Percentiles rank a stretch among this genome's conserved stretches.
These are phyloP conservation scores for Meriones unguiculatus DNA, from an alignment of 2,113 vertebrate species.

Conservation along the genomic window DNA sequence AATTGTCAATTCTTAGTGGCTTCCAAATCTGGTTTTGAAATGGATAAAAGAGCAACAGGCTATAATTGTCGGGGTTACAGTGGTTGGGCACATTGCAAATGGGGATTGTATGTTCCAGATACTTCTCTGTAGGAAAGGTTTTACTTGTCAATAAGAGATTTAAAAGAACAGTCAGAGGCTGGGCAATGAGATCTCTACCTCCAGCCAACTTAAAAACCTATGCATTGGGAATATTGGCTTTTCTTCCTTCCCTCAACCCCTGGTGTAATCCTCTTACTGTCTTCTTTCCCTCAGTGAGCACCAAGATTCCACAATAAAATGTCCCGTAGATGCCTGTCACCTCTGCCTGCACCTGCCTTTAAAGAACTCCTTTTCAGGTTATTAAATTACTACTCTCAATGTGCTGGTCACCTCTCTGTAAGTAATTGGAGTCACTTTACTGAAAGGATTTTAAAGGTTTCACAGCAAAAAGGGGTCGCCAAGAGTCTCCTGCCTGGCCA, in stretches of 20 bases:
- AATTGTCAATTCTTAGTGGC: constrained; percentile 46
- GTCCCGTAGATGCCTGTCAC: constrained; percentile 50
- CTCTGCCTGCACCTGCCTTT: constrained; percentile 72
- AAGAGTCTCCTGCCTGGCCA: background rate
- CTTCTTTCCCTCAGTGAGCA: constrained; percentile 79
- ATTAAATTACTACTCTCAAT: constrained; percentile 49
- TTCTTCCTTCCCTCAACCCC: constrained; percentile 61
- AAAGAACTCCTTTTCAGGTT: constrained; percentile 49
- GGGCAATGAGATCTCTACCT: constrained; percentile 82
- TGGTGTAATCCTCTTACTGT: constrained; percentile 87
- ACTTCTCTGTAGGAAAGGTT: constrained; percentile 86
- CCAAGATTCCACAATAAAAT: constrained; percentile 74
- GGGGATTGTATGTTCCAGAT: constrained; percentile 84
- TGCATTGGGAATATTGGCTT: constrained; percentile 75
- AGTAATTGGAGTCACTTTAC: background rate
- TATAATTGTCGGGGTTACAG: constrained; percentile 85
- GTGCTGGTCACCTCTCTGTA: background rate
- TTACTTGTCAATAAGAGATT: constrained; percentile 85
- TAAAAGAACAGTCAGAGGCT: constrained; percentile 85
- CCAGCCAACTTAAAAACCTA: constrained; percentile 77
- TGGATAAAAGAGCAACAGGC: constrained; percentile 87
- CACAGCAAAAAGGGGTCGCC: constrained; percentile 55
- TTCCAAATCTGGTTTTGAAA: constrained; percentile 70
- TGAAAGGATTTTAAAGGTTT: constrained; percentile 63
- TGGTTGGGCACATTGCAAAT: constrained; percentile 77